A percentile compares a stretch with the other conserved stretches of the same genome.
These are phyloP conservation scores for Caradrina clavipalpis DNA, from an alignment of 2,888 invertebrate species.

Conservation along the genomic window DNA sequence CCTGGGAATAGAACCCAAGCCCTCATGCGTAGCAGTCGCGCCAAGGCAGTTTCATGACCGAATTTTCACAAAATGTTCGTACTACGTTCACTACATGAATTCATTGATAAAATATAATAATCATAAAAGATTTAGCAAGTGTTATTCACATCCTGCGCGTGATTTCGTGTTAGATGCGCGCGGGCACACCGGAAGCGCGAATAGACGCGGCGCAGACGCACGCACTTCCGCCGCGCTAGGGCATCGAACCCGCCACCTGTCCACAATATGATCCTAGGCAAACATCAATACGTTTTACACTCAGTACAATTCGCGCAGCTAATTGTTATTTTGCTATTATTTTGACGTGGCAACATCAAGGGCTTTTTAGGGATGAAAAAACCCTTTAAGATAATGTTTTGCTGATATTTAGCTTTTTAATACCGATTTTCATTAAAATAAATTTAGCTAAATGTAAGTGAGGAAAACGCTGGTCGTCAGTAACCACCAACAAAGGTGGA, in stretches of 20 bases:
- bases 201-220: conserved; percentile 89
- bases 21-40: no score
- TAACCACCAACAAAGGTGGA: conserved; percentile 74
- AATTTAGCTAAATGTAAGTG: neutral
- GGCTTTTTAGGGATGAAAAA: neutral
- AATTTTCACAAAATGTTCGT: conserved; percentile 5
- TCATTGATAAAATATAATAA: conserved; percentile 55
- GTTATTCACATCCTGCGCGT: conserved; percentile 67
- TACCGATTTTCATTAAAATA: neutral
- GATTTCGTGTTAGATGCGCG: conserved; percentile 78
- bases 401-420: neutral
- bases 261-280: conserved; percentile 70
- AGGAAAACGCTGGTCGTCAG: conserved; percentile 35
- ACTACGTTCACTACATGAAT: conserved; percentile 18
- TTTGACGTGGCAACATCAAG: neutral
- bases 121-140: conserved; percentile 64
- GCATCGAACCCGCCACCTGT: conserved; percentile 86
- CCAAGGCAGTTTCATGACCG: conserved; percentile 13
- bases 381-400: neutral
- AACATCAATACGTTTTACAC: conserved; percentile 49
- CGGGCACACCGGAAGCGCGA: conserved; percentile 86
- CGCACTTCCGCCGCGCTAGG: conserved; percentile 87
- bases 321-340: conserved; percentile 11
- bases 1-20: no score
- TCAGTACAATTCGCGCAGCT: conserved; percentile 23